Evolutionary conservation across 2,797 vertebrate species (phyloP).

Genomic region (Danio choprae): DNA sequence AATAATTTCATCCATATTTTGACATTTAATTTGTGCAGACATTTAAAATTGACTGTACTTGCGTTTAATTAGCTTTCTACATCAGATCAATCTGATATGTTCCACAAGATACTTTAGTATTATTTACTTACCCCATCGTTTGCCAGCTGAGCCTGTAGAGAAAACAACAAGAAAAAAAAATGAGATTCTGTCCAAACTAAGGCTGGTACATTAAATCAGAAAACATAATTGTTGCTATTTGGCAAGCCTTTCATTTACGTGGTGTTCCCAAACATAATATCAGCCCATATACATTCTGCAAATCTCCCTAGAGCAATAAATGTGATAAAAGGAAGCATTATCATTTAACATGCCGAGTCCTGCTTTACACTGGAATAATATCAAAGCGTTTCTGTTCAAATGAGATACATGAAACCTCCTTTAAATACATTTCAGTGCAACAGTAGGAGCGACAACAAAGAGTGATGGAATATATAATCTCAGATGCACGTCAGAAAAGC

Average conservation of each 20-base stretch:
- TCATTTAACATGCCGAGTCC: conserved; percentile 33
- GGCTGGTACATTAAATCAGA: conserved; percentile 6
- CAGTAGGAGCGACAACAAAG: conserved; percentile 14
- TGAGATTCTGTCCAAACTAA: conserved; percentile 27
- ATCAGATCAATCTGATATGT: too few relatives aligned
- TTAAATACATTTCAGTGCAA: neutral
- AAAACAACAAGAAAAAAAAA: conserved; percentile 57
- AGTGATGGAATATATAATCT: conserved; percentile 25
- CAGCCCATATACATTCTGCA: neutral
- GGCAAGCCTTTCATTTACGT: neutral
- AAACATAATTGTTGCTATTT: neutral
- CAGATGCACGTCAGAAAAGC: conserved; percentile 47
- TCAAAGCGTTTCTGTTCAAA: conserved; percentile 24
- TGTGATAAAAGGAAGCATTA: conserved; percentile 3
- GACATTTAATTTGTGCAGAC: too few relatives aligned
- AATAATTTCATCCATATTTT: too few relatives aligned
- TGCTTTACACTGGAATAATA: conserved; percentile 7
- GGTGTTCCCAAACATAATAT: conserved; percentile 17
- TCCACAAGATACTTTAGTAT: neutral
- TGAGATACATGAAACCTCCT: conserved; percentile 11
- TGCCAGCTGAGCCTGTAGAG: conserved; percentile 81
- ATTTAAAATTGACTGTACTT: too few relatives aligned
- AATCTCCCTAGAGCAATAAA: neutral
- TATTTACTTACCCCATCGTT: conserved; percentile 84
- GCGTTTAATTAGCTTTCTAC: neutral